A percentile compares a stretch with the other conserved stretches of the same genome.
Evolutionary conservation across 2,888 invertebrate genomes (phyloP).

Genomic region (Nasonia oneida): DNA sequence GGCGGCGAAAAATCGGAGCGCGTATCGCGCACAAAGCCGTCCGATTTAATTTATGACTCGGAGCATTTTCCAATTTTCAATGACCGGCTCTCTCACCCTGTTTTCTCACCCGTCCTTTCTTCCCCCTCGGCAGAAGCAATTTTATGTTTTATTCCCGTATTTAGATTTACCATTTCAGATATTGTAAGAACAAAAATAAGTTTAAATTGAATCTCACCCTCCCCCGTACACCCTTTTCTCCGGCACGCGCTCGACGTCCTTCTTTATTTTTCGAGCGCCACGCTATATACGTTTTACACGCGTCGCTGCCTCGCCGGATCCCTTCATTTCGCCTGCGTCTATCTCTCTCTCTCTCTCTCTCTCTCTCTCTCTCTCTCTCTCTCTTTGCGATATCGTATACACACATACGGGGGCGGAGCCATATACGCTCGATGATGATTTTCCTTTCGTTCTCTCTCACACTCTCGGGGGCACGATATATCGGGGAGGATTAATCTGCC

Average conservation of each 20-base stretch:
- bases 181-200: slow-evolving; percentile 77
- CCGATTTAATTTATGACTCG: slow-evolving; percentile 70
- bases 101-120: neutral
- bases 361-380: neutral
- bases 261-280: slow-evolving; percentile 27
- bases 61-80: slow-evolving; percentile 73
- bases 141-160: slow-evolving; percentile 76
- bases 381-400: slow-evolving; percentile 25
- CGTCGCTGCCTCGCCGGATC: slow-evolving; percentile 38
- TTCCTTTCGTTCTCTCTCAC: neutral
- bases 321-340: slow-evolving; percentile 45
- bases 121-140: slow-evolving; percentile 59
- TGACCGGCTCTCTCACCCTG: slow-evolving; percentile 65
- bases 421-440: slow-evolving; percentile 17
- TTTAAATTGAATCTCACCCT: slow-evolving; percentile 75
- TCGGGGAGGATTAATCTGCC: slow-evolving; percentile 16
- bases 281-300: slow-evolving; percentile 53
- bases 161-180: slow-evolving; percentile 76
- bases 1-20: slow-evolving; percentile 47
- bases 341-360: neutral
- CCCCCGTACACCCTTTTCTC: neutral
- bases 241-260: neutral
- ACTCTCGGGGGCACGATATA: neutral
- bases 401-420: neutral
- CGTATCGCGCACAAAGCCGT: slow-evolving; percentile 64